phyloP scores from a whole-genome alignment of 2,888 invertebrate genomes.

The Idaea straminata region DNA sequence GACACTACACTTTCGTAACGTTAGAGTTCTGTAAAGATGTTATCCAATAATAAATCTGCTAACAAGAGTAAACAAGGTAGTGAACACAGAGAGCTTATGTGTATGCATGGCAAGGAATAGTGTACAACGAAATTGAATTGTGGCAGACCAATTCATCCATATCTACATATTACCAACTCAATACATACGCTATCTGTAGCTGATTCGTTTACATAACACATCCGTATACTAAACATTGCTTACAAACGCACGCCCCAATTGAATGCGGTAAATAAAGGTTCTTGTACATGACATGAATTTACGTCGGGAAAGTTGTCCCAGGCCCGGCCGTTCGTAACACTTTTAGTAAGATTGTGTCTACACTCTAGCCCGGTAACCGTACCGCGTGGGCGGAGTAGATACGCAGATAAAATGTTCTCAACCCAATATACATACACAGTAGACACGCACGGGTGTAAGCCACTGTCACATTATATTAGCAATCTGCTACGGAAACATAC shows the following conservation, averaged over 20 bases:
- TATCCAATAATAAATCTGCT: constrained; percentile 1
- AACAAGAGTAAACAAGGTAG: constrained; percentile 1
- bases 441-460: neutral
- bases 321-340: constrained; percentile 5
- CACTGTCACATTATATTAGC: constrained; percentile 1
- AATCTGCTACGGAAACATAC: constrained; percentile 1
- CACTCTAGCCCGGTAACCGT: neutral
- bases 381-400: neutral
- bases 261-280: constrained; percentile 17
- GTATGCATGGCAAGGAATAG: constrained; percentile 8
- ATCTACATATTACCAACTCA: constrained; percentile 36
- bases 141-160: constrained; percentile 18
- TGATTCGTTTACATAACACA: constrained; percentile 43
- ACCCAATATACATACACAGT: neutral
- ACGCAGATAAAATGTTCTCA: constrained; percentile 1
- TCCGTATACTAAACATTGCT: constrained; percentile 39
- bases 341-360: constrained; percentile 4
- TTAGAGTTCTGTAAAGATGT: too few species aligned
- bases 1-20: too few species aligned
- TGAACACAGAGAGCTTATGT: neutral
- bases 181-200: constrained; percentile 38
- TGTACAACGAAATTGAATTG: constrained; percentile 25
- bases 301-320: constrained; percentile 1
- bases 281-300: constrained; percentile 18
- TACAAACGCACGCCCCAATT: constrained; percentile 24